Conservation (phyloP, 2,113 vertebrate genomes). For the Pseudorhombus dupliciocellatus region DNA sequence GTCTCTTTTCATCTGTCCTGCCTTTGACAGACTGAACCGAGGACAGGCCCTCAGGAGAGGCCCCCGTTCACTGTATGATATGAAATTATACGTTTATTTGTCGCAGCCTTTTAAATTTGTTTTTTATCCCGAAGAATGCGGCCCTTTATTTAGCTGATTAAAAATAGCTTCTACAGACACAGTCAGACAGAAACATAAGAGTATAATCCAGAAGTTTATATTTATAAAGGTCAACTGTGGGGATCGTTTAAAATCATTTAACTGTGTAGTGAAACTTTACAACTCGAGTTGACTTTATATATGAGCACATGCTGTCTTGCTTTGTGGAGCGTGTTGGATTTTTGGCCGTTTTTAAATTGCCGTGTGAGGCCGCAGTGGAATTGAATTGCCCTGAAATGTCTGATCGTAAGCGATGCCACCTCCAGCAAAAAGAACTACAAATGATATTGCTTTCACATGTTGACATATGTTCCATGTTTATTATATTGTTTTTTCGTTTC, state of each 20-base stretch:
- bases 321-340: slow-evolving; percentile 31
- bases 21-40: slow-evolving; percentile 20
- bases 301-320: background rate
- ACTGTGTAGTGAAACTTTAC: background rate
- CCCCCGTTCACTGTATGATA: slow-evolving; percentile 22
- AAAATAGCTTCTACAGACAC: slow-evolving; percentile 3
- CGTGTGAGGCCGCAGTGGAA: background rate
- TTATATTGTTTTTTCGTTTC: background rate
- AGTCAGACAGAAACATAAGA: background rate
- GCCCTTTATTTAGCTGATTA: background rate
- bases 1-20: slow-evolving; percentile 43
- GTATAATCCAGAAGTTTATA: background rate
- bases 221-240: background rate
- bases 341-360: background rate
- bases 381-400: background rate
- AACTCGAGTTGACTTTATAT: background rate
- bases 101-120: slow-evolving; percentile 1
- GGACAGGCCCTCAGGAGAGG: slow-evolving; percentile 1
- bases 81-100: slow-evolving; percentile 17
- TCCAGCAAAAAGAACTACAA: background rate
- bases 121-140: slow-evolving; percentile 39
- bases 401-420: background rate
- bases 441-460: background rate
- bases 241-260: background rate
- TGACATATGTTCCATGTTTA: background rate